Evolutionary conservation across 2,888 invertebrate species (phyloP).

Genomic region (Arenicola marina): DNA sequence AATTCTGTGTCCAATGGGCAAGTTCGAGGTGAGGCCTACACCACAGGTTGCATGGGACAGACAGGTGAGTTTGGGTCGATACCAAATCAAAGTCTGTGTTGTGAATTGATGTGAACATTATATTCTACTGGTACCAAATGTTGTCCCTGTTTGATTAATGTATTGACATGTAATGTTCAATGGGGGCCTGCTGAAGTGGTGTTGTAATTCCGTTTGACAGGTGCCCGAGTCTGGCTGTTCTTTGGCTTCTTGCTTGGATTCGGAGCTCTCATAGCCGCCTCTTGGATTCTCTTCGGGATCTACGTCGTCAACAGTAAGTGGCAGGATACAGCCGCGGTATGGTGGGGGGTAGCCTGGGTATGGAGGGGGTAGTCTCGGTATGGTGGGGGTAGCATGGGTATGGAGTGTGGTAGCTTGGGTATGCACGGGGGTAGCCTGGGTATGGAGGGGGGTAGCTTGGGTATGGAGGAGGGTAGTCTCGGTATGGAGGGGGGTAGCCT

Average conservation of each 20-base stretch:
- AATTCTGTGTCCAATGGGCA: slow-evolving; percentile 96
- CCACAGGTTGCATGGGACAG: slow-evolving; percentile 83
- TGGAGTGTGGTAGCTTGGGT: too few species aligned
- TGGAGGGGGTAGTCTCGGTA: too few species aligned
- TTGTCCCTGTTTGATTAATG: not conserved
- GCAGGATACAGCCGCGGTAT: not conserved
- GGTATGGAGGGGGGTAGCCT: too few species aligned
- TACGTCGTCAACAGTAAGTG: slow-evolving; percentile 64
- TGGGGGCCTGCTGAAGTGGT: too few species aligned
- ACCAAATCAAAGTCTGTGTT: too few species aligned
- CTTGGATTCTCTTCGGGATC: slow-evolving; percentile 93
- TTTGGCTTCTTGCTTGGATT: slow-evolving; percentile 96
- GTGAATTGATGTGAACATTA: not conserved
- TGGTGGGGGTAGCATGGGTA: too few species aligned
- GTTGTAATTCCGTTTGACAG: slow-evolving; percentile 48
- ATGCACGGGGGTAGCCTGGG: too few species aligned
- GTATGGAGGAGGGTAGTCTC: too few species aligned
- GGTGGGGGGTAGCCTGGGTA: too few species aligned
- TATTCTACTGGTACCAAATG: not conserved
- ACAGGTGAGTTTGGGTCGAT: slow-evolving; percentile 6
- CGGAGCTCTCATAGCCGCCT: slow-evolving; percentile 90
- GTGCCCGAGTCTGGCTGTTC: slow-evolving; percentile 89
- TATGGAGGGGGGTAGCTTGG: too few species aligned
- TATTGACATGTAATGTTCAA: not conserved
- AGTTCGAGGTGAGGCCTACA: slow-evolving; percentile 73